phyloP scores from a whole-genome alignment of 2,113 vertebrate genomes.

The Motacilla alba region DNA sequence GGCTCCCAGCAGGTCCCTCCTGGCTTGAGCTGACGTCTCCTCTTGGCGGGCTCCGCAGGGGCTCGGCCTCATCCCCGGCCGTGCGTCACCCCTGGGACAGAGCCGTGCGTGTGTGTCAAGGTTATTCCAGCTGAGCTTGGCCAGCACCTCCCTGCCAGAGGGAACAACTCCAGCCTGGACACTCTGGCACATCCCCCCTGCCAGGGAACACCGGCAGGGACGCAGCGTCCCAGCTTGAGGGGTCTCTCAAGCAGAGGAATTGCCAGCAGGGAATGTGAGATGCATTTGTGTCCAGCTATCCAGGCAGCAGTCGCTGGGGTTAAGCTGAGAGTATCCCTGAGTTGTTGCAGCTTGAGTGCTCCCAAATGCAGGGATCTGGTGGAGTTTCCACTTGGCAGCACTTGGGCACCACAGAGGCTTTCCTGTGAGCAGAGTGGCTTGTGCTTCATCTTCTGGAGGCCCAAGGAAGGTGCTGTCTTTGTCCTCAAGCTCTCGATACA shows the following conservation, averaged over 20 bases:
- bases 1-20: accelerated
- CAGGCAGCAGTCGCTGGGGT: not conserved
- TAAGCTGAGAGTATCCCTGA: not conserved
- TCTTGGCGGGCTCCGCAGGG: accelerated
- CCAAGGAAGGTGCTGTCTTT: not conserved
- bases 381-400: not conserved
- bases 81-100: not conserved
- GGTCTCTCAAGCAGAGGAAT: accelerated
- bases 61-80: accelerated
- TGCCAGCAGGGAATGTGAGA: not conserved
- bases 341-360: not conserved
- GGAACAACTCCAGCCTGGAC: not conserved
- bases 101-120: not conserved
- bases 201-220: not conserved
- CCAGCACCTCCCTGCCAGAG: not conserved
- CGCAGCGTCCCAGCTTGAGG: accelerated
- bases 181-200: not conserved
- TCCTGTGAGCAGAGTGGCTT: accelerated
- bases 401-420: not conserved
- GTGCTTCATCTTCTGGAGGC: not conserved
- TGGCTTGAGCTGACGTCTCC: not conserved
- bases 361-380: accelerated
- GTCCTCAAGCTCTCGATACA: not conserved
- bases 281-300: not conserved
- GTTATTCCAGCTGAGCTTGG: not conserved